A percentile compares a stretch with the other conserved stretches of the same genome.
Conservation (phyloP, 2,113 vertebrate species). For the Physeter macrocephalus region DNA sequence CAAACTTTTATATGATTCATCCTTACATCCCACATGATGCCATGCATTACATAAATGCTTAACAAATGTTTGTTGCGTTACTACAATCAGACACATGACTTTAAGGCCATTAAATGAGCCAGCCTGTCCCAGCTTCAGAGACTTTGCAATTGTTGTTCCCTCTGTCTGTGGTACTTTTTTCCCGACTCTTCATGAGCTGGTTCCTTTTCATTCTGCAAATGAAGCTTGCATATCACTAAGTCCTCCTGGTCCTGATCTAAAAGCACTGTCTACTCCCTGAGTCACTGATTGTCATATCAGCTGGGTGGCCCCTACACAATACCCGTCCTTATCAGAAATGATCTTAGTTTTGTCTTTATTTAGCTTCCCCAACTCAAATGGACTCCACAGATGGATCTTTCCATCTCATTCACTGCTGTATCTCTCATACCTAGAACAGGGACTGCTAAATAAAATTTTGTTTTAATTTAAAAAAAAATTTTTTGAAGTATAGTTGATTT, state of each 20-base stretch:
- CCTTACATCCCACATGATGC: not conserved
- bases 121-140: not conserved
- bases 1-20: not conserved
- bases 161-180: not conserved
- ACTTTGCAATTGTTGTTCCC: accelerated
- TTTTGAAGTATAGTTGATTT: not conserved
- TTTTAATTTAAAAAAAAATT: not conserved
- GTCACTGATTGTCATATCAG: not conserved
- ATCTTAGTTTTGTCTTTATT: not conserved
- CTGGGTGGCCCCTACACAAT: not conserved
- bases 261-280: not conserved
- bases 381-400: not conserved
- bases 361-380: not conserved
- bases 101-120: not conserved
- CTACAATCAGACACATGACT: not conserved
- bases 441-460: not conserved
- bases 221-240: not conserved
- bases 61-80: not conserved
- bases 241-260: not conserved
- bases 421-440: not conserved
- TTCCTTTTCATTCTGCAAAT: not conserved
- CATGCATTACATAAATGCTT: not conserved
- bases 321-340: not conserved
- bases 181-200: not conserved
- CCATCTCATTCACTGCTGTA: not conserved